Evolutionary conservation across 30 jellyfish, hydroid and myxozoan species (phyloP).

Genomic region (Hydractinia echinata): DNA sequence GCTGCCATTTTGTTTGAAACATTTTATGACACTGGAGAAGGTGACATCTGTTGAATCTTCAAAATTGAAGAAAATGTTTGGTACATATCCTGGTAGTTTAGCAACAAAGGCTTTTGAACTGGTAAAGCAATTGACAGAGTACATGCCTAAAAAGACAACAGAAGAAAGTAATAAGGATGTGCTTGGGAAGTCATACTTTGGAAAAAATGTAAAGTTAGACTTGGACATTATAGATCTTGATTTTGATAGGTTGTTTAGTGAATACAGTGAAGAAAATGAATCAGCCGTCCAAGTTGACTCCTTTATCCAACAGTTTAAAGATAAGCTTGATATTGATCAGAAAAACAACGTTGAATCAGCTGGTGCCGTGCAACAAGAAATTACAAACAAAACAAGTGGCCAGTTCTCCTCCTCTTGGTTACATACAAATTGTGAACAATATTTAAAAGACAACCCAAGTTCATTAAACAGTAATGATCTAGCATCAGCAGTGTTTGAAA

Average conservation of each 20-base stretch:
- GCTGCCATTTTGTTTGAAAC: slow-evolving; percentile 70
- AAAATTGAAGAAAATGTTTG: slow-evolving; percentile 45
- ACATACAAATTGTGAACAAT: slow-evolving; percentile 50
- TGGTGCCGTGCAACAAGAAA: not conserved
- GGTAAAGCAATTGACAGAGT: slow-evolving; percentile 45
- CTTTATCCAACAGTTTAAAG: slow-evolving; percentile 53
- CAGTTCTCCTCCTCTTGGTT: slow-evolving; percentile 54
- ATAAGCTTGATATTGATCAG: slow-evolving; percentile 33
- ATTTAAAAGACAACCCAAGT: slow-evolving; percentile 50
- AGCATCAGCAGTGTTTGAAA: slow-evolving; percentile 66
- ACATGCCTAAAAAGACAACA: slow-evolving; percentile 44
- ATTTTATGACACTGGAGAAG: slow-evolving; percentile 38
- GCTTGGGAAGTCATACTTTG: slow-evolving; percentile 38
- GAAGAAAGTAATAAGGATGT: not conserved
- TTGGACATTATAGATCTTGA: slow-evolving; percentile 18
- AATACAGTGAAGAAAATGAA: slow-evolving; percentile 29
- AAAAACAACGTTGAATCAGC: slow-evolving; percentile 12
- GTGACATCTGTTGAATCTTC: slow-evolving; percentile 62
- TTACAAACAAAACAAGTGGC: not conserved
- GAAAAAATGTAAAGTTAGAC: slow-evolving; percentile 50
- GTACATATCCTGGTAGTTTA: slow-evolving; percentile 74
- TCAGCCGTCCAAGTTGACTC: slow-evolving; percentile 26
- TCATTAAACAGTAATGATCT: slow-evolving; percentile 39
- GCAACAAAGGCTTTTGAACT: slow-evolving; percentile 59
- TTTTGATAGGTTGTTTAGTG: slow-evolving; percentile 52